A percentile compares a stretch with the other conserved stretches of the same genome.
phyloP scores from a whole-genome alignment of 2,888 invertebrate species.

The Caenorhabditis uteleia region DNA sequence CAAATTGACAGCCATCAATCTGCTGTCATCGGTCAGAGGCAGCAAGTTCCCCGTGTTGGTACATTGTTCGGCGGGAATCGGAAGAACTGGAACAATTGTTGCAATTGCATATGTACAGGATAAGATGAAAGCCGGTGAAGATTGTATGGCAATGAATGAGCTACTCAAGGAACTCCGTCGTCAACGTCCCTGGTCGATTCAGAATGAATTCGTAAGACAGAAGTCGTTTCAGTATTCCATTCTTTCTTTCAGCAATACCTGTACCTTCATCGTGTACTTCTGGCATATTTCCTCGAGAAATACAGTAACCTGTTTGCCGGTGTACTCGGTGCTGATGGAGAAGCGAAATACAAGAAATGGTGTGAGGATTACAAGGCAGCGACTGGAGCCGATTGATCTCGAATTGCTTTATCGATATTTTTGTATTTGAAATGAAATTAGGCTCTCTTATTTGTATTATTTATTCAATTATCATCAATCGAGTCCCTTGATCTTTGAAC shows the following conservation, averaged over 20 bases:
- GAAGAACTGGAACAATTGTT: slow-evolving; percentile 53
- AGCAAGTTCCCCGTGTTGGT: slow-evolving; percentile 43
- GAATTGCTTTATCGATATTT: no score
- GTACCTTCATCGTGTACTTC: slow-evolving; percentile 41
- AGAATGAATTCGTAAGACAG: slow-evolving; percentile 39
- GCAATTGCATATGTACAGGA: slow-evolving; percentile 49
- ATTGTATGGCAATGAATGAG: slow-evolving; percentile 36
- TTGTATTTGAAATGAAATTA: no score
- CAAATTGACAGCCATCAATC: slow-evolving; percentile 26
- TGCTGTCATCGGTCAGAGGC: slow-evolving; percentile 39
- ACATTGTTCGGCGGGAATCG: slow-evolving; percentile 60
- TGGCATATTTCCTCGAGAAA: slow-evolving; percentile 45
- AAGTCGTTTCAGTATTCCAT: background rate
- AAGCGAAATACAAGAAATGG: slow-evolving; percentile 29
- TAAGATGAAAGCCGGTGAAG: slow-evolving; percentile 27
- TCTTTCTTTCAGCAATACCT: slow-evolving; percentile 32
- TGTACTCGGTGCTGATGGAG: slow-evolving; percentile 14
- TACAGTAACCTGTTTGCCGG: slow-evolving; percentile 16
- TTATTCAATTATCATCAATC: no score
- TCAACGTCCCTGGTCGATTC: slow-evolving; percentile 49
- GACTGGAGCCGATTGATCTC: slow-evolving; percentile 6
- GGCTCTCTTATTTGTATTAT: no score
- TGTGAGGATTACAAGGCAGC: slow-evolving; percentile 25
- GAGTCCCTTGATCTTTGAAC: no score
- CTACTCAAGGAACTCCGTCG: slow-evolving; percentile 39